phyloP scores from a whole-genome alignment of 2,888 invertebrate genomes.

The Odontomyia ornata region DNA sequence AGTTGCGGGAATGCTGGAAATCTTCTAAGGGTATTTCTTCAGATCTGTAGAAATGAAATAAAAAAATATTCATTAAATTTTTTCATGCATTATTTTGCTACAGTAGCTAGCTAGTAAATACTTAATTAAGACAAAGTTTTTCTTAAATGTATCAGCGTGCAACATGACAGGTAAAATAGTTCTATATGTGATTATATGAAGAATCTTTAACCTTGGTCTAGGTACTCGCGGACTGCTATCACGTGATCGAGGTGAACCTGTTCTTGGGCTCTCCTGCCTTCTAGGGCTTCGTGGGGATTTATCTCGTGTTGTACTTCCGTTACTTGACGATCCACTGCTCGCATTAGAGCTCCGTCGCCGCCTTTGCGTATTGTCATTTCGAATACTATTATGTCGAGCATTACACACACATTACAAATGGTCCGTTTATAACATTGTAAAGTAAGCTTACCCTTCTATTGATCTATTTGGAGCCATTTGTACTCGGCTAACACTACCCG shows the following conservation, averaged over 20 bases:
- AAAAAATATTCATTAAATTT: not conserved
- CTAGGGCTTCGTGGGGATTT: conserved; percentile 65
- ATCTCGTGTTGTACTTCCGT: conserved; percentile 63
- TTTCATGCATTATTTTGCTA: not conserved
- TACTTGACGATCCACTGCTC: conserved; percentile 65
- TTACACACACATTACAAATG: not conserved
- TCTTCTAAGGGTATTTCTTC: conserved; percentile 85
- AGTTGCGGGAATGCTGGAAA: conserved; percentile 70
- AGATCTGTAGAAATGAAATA: conserved; percentile 61
- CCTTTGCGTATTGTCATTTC: conserved; percentile 57
- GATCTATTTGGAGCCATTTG: conserved; percentile 62
- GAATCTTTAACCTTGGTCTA: conserved; percentile 67
- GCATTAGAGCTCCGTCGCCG: conserved; percentile 65
- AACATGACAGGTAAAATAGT: not conserved
- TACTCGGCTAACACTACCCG: conserved; percentile 59
- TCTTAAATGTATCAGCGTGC: no score
- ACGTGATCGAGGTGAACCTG: conserved; percentile 67
- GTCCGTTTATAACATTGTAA: not conserved
- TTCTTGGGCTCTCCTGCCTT: conserved; percentile 60
- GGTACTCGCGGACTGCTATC: conserved; percentile 78
- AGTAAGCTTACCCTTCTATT: conserved; percentile 58
- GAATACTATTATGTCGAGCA: conserved; percentile 42
- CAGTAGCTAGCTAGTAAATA: not conserved
- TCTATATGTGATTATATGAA: not conserved
- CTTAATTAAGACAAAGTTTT: not conserved